Percentiles rank a stretch among this genome's conserved stretches.
phyloP scores from a whole-genome alignment of 2,888 invertebrate species.

The Cenopis cana region DNA sequence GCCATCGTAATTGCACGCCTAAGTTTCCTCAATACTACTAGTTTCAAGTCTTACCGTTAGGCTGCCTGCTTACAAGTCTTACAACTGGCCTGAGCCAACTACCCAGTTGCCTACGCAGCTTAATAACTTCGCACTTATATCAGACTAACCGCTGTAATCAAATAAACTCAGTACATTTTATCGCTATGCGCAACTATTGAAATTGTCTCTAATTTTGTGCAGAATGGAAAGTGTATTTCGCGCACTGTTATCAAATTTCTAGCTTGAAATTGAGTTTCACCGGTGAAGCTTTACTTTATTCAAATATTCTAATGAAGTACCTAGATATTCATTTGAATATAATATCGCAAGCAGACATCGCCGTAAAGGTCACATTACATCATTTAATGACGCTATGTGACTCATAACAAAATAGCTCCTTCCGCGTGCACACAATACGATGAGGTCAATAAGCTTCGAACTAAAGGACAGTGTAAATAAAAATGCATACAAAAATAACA shows the following conservation, averaged over 20 bases:
- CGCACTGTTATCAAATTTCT: constrained; percentile 29
- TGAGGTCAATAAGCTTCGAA: constrained; percentile 25
- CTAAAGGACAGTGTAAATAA: not conserved
- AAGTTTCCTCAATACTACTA: constrained; percentile 54
- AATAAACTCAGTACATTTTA: constrained; percentile 37
- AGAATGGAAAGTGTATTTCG: constrained; percentile 33
- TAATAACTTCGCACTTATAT: constrained; percentile 55
- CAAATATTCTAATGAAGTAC: not conserved
- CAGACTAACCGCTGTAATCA: constrained; percentile 49
- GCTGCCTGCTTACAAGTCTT: constrained; percentile 55
- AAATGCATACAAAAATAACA: not conserved
- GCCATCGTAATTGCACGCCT: constrained; percentile 60
- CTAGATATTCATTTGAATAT: not conserved
- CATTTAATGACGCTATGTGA: constrained; percentile 46
- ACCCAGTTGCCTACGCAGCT: constrained; percentile 46
- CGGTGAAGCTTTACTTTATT: constrained; percentile 19
- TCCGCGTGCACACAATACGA: constrained; percentile 42
- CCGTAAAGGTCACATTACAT: constrained; percentile 45
- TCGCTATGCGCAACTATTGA: constrained; percentile 20
- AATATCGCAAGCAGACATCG: constrained; percentile 32
- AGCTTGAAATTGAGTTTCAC: constrained; percentile 20
- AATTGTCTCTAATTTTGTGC: constrained; percentile 39
- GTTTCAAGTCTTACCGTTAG: constrained; percentile 63
- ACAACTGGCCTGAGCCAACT: constrained; percentile 54
- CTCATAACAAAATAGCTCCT: constrained; percentile 42